A percentile compares a stretch with the other conserved stretches of the same genome.
phyloP scores from a whole-genome alignment of 2,888 invertebrate genomes.

The Metopia argyrocephala region DNA sequence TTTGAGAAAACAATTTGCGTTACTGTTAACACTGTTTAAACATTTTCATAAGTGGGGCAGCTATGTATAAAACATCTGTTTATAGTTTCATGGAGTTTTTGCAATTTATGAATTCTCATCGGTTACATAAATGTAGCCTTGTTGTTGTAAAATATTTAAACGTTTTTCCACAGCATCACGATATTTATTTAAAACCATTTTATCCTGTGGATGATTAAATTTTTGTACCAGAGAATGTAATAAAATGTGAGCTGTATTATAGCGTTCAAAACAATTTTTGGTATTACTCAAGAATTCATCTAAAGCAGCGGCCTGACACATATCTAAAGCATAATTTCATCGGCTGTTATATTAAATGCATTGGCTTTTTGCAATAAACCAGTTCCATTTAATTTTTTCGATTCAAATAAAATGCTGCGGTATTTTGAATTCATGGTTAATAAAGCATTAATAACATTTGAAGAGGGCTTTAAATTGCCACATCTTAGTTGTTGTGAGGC shows the following conservation, averaged over 20 bases:
- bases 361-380: conserved; percentile 87
- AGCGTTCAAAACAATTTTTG: conserved; percentile 95
- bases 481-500: conserved; percentile 91
- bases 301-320: conserved; percentile 98
- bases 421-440: conserved; percentile 95
- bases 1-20: too few relatives aligned
- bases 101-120: conserved; percentile 78
- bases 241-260: conserved; percentile 98
- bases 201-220: conserved; percentile 92
- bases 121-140: conserved; percentile 85
- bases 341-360: conserved; percentile 89
- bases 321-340: conserved; percentile 98
- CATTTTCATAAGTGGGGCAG: too few relatives aligned
- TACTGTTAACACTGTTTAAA: too few relatives aligned
- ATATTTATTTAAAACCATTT: conserved; percentile 92
- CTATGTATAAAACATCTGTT: too few relatives aligned
- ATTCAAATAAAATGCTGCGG: conserved; percentile 91
- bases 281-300: conserved; percentile 98
- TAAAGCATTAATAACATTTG: conserved; percentile 91
- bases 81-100: too few relatives aligned
- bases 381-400: conserved; percentile 90
- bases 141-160: conserved; percentile 89
- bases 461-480: conserved; percentile 92
- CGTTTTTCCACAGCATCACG: conserved; percentile 98
- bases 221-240: conserved; percentile 98